Evolutionary conservation across 2,113 vertebrate species (phyloP).

Genomic region (human): GRCh38 chr11:133141501-133142000

Average conservation of each 20-base stretch:
- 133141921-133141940: not conserved
- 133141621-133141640: not conserved
- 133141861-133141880: not conserved
- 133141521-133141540: not conserved
- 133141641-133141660: not conserved
- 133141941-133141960: constrained; percentile 21
- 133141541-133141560: fast-evolving
- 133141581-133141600: not conserved
- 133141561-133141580: not conserved
- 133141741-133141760: not conserved
- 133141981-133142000: not conserved
- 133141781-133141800: not conserved
- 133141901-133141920: not conserved
- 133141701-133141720: not conserved
- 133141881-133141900: not conserved
- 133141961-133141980: not conserved
- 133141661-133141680: not conserved
- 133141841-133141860: not conserved
- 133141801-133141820: not conserved
- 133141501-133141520: too few species aligned
- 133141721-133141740: not conserved
- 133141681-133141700: not conserved
- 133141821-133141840: not conserved
- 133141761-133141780: not conserved
- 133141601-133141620: not conserved